phyloP scores from a whole-genome alignment of 35 echinoderm and acorn worm species.

The Apostichopus japonicus region DNA sequence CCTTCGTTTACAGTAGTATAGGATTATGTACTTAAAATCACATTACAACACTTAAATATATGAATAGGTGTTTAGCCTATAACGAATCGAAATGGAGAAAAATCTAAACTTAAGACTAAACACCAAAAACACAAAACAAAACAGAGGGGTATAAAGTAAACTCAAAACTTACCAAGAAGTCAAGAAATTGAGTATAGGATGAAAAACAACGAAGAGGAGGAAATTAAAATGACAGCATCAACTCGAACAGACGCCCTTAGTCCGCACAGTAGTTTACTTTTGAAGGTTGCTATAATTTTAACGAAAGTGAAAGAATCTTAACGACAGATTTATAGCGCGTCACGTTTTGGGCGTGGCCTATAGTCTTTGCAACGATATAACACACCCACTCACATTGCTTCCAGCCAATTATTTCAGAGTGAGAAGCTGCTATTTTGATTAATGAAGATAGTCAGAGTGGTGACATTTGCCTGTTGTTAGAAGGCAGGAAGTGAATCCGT shows the following conservation, averaged over 20 bases:
- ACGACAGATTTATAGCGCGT: not conserved
- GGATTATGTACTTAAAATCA: no score
- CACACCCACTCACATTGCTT: not conserved
- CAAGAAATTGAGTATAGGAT: no score
- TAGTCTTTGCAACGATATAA: not conserved
- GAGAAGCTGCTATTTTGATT: not conserved
- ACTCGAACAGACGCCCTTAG: not conserved
- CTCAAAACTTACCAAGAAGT: no score
- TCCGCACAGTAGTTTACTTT: not conserved
- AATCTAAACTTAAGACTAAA: no score
- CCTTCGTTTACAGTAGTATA: no score
- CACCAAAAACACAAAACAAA: no score
- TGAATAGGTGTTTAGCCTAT: no score
- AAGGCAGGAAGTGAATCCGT: not conserved
- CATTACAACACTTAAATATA: no score
- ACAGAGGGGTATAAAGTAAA: no score
- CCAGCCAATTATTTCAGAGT: not conserved
- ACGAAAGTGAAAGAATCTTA: not conserved
- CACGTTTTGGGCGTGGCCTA: not conserved
- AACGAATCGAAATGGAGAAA: no score
- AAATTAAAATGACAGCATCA: no score
- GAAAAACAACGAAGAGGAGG: no score
- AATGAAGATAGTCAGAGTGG: not conserved
- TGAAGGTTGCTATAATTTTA: not conserved
- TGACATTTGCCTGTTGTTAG: not conserved